These are phyloP conservation scores for Campylorhamphus procurvoides DNA, from an alignment of 2,113 vertebrate genomes.

Conservation along the genomic window DNA sequence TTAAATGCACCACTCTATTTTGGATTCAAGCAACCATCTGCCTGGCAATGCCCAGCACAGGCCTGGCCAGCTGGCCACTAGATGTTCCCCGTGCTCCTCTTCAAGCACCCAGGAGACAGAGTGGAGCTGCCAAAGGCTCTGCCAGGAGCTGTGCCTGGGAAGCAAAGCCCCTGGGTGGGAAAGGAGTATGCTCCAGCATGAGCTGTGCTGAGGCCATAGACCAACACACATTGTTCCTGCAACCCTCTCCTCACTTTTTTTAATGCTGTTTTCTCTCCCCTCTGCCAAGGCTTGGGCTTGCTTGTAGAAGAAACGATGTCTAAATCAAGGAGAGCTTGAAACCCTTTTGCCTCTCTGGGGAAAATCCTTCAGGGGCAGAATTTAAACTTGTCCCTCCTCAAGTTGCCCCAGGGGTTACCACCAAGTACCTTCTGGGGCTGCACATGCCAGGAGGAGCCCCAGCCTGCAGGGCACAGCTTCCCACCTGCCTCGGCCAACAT, in stretches of 20 bases:
- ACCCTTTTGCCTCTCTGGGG: background rate
- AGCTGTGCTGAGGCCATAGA: background rate
- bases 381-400: background rate
- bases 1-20: background rate
- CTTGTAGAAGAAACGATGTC: background rate
- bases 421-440: background rate
- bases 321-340: background rate
- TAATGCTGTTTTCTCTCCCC: background rate
- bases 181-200: background rate
- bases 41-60: background rate
- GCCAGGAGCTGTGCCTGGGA: background rate
- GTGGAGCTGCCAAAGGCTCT: background rate
- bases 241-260: background rate
- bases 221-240: background rate
- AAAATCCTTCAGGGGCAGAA: background rate
- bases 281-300: background rate
- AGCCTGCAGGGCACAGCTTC: background rate
- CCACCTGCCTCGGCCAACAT: background rate
- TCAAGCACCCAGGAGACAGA: background rate
- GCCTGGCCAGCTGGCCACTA: constrained; percentile 53
- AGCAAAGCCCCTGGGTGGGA: background rate
- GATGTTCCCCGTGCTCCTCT: constrained; percentile 59
- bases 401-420: background rate
- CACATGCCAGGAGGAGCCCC: background rate
- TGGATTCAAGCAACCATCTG: background rate